Conservation (phyloP, 2,797 vertebrate genomes). For the Monodelphis domestica region DNA sequence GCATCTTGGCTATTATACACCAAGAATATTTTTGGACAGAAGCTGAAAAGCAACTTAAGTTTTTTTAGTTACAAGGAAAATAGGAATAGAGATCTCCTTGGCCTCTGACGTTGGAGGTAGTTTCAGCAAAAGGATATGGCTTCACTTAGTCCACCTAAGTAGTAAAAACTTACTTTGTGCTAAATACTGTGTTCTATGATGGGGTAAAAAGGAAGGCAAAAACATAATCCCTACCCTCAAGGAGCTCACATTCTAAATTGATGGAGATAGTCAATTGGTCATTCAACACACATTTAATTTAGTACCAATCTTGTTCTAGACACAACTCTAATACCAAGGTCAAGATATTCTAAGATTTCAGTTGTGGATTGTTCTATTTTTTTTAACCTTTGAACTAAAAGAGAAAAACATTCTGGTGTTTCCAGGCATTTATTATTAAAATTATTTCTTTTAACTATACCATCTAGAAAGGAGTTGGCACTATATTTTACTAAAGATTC, state of each 20-base stretch:
- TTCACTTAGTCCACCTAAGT: not conserved
- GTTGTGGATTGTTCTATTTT: not conserved
- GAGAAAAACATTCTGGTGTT: not conserved
- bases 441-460: too few relatives aligned
- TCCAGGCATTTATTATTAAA: fast-evolving
- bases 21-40: not conserved
- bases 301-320: not conserved
- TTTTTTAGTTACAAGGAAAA: not conserved
- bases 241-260: not conserved
- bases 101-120: not conserved
- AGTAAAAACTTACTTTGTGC: not conserved
- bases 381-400: not conserved
- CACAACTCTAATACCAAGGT: not conserved
- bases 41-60: not conserved
- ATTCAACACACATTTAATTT: not conserved
- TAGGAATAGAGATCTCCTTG: not conserved
- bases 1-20: not conserved
- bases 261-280: not conserved
- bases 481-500: fast-evolving
- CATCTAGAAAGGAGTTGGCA: not conserved
- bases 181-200: not conserved
- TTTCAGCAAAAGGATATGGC: not conserved
- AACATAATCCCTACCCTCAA: not conserved
- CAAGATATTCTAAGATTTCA: not conserved
- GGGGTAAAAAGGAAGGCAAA: not conserved